Base-by-base conservation (phyloP, 1,140 invertebrate genomes). In the Eriosoma lanigerum region DNA sequence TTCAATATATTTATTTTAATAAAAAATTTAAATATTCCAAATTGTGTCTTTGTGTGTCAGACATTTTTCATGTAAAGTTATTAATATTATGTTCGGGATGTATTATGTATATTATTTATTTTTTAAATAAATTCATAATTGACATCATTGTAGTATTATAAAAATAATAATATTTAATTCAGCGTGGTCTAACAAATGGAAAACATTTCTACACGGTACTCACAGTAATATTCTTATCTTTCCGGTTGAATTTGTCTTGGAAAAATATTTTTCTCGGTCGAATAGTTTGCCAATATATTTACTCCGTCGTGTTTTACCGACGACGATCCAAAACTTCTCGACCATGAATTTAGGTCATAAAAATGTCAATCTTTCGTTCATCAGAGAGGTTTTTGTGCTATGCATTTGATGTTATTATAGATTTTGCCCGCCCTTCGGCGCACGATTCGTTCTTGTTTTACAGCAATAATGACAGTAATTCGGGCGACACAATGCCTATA, bases 291-390 rank as follows among this genome's bases (percentile, higher is more conserved):
- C n/a, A 62, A 62, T 58, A 76, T 44, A 60, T 60, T 62, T 62
- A 44, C 19, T 46, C 29, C 32, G 38, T 75, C 50, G 72, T 38
- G 8, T 44, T 54, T 38, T 52, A 12, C 38, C 15, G 72, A 58
- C 54, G 54, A 58, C 38, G 38, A 78, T 78, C 52, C 32, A 48
- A 78, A 78, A 44, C 56, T 56, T 62, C 38, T 58, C 56, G 75
- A 78, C 75, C 75, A 48, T 78, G 75, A 78, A 56, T 78, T 8
- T 0, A 6, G 75, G 62, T 78, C 75, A 26, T 78, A 78, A 78
- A 78, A 78, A 60, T 44, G 52, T 54, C 73, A 58, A 54, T 76
- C 73, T 76, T 24, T 58, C 56, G 38, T 32, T 62, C 75, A 56
- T 78, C 75, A 62, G 38, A 32, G 44, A 46, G 26, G 75, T 78